phyloP scores from a whole-genome alignment of 2,888 invertebrate genomes.

The Ophioninae sp. region DNA sequence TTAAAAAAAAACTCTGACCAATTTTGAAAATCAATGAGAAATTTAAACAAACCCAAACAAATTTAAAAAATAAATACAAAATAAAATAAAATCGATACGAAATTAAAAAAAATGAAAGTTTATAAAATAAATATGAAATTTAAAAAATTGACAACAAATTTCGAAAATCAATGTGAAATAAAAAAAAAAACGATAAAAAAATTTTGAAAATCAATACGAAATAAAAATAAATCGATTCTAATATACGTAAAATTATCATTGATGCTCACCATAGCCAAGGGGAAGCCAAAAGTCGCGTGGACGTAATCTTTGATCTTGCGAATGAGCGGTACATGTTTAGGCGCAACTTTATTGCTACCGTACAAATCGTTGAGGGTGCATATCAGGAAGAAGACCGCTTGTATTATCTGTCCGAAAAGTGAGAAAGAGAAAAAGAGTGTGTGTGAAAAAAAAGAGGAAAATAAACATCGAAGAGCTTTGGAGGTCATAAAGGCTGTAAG shows the following conservation, averaged over 20 bases:
- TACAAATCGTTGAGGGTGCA: conserved; percentile 89
- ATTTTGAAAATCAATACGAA: background rate
- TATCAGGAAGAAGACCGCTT: conserved; percentile 90
- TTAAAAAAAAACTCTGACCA: too few species aligned
- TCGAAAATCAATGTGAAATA: background rate
- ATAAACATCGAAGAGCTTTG: background rate
- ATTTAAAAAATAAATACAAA: too few species aligned
- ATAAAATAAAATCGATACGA: too few species aligned
- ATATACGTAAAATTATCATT: background rate
- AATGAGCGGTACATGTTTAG: conserved; percentile 85
- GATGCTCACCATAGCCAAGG: conserved; percentile 85
- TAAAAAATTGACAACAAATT: too few species aligned
- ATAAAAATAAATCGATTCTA: background rate
- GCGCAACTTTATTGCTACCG: conserved; percentile 87
- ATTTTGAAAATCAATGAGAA: too few species aligned
- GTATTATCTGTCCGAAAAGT: conserved; percentile 85
- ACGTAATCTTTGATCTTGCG: conserved; percentile 87
- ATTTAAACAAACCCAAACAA: too few species aligned
- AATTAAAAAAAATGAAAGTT: too few species aligned
- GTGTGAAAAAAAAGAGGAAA: background rate
- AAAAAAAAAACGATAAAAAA: background rate
- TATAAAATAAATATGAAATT: too few species aligned
- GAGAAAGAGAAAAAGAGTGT: conserved; percentile 73
- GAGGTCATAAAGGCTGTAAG: background rate
- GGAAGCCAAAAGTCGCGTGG: conserved; percentile 89